A percentile compares a stretch with the other conserved stretches of the same genome.
Evolutionary conservation across 2,888 invertebrate genomes (phyloP).

Genomic region (Xestoiulus laeticollis): DNA sequence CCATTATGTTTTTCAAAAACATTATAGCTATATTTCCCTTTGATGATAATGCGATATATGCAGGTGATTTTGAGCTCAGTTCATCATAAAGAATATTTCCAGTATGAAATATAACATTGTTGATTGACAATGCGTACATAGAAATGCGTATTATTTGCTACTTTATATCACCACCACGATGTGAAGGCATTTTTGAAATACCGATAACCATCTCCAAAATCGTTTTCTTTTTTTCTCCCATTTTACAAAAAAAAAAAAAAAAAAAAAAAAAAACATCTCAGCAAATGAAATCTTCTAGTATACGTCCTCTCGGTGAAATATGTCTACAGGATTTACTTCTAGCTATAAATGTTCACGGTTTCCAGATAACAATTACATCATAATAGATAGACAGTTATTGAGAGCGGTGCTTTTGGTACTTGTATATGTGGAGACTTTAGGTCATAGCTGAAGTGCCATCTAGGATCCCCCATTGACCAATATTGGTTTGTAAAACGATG

Average conservation of each 20-base stretch:
- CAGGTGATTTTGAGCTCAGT: no score
- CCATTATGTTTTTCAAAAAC: no score
- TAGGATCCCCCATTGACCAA: background rate
- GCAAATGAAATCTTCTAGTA: background rate
- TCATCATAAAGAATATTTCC: no score
- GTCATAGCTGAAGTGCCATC: background rate
- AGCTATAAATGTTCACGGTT: background rate
- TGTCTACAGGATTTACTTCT: background rate
- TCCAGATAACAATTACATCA: background rate
- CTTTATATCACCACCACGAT: no score
- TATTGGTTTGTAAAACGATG: constrained; percentile 3
- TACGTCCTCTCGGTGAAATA: background rate
- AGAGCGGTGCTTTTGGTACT: background rate
- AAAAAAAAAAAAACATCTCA: background rate
- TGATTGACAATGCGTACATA: no score
- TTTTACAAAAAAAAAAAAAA: no score
- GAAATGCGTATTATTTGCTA: no score
- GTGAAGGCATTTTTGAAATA: no score
- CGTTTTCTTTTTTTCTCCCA: background rate
- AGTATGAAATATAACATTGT: no score
- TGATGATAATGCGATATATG: no score
- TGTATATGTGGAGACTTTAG: background rate
- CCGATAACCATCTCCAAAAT: no score
- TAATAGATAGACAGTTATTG: background rate
- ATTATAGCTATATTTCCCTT: no score